Base-by-base conservation (phyloP, 2,888 invertebrate genomes). In the Mythimna lalbum region DNA sequence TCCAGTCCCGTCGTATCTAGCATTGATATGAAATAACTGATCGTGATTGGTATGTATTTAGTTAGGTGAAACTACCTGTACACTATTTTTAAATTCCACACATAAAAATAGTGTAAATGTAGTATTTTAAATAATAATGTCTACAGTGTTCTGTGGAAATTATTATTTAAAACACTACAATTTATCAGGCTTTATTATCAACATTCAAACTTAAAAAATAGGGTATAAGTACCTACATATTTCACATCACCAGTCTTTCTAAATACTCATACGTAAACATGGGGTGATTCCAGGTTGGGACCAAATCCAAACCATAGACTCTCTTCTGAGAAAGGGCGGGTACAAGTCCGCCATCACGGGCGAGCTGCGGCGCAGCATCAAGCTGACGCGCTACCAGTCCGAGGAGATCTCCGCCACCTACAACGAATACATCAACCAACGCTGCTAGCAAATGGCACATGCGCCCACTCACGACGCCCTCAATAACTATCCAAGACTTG, bases 241-340 rank as follows among this genome's bases (percentile, higher is more conserved):
- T 74, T 53, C 39, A 2, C 55, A 52, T 52, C 50, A 47, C 23
- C 23, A 36, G 31, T 60, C 31, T 19, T 17, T n/a, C 50, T 50
- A 57, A 63, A 63, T 52, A 2, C 55, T 81, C 43, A 61, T 67
- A 53, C 9, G 17, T 43, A 27, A 31, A 27, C 9, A n/a, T 49
- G 39, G 31, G 53, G 47, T 56, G n/a, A 33, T 91, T 96, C 31
- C 94, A 99, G 99, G 99, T 88, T 99, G 99, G 99, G 98, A 99
- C 97, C 99, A 99, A 96, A 97, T 98, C 83, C 99, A 99, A 96
- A 99, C 99, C 33, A 99, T 99, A 90, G 99, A 99, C 96, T 99
- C 99, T 53, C 96, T 99, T 78, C 97, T 99, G 80, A 97, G 99
- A 85, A 99, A 99, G 96, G 99, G 99, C 82, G 99, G 99, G 61